A percentile compares a stretch with the other conserved stretches of the same genome.
These are phyloP conservation scores for Apocheima hispidaria DNA, from an alignment of 2,888 invertebrate genomes.

Conservation along the genomic window DNA sequence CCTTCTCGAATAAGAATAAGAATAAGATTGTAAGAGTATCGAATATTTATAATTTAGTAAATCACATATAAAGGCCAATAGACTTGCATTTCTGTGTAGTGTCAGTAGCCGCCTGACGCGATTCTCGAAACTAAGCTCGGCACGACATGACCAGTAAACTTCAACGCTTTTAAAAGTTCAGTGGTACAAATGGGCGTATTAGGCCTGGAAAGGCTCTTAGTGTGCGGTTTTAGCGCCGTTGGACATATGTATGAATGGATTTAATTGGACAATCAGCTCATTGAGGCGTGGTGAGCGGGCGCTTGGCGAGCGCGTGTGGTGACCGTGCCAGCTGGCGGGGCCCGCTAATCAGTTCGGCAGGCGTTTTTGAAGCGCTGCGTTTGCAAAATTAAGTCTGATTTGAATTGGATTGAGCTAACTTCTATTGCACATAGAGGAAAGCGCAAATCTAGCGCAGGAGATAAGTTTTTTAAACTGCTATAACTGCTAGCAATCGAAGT, in stretches of 20 bases:
- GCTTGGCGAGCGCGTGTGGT: slow-evolving; percentile 70
- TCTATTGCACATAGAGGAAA: background rate
- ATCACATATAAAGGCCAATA: background rate
- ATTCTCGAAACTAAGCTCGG: slow-evolving; percentile 26
- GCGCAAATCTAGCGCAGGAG: background rate
- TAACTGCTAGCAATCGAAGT: background rate
- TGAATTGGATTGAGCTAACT: background rate
- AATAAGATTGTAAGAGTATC: too few relatives aligned
- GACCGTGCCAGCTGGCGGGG: slow-evolving; percentile 77
- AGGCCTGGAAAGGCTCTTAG: slow-evolving; percentile 66
- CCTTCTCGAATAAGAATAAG: too few relatives aligned
- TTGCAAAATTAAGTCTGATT: slow-evolving; percentile 39
- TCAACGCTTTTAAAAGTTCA: slow-evolving; percentile 57
- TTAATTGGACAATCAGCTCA: slow-evolving; percentile 79
- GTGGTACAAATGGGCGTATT: slow-evolving; percentile 64
- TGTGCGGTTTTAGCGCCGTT: slow-evolving; percentile 59
- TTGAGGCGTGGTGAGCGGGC: slow-evolving; percentile 74
- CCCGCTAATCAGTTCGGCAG: slow-evolving; percentile 69
- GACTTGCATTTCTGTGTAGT: slow-evolving; percentile 24
- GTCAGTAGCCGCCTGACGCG: slow-evolving; percentile 6
- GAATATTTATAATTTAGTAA: background rate
- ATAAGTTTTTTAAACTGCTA: background rate
- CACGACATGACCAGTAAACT: slow-evolving; percentile 52
- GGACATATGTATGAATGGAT: slow-evolving; percentile 77
- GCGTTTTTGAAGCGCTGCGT: slow-evolving; percentile 55